phyloP scores from a whole-genome alignment of 2,113 vertebrate genomes.

The Vulpes vulpes region DNA sequence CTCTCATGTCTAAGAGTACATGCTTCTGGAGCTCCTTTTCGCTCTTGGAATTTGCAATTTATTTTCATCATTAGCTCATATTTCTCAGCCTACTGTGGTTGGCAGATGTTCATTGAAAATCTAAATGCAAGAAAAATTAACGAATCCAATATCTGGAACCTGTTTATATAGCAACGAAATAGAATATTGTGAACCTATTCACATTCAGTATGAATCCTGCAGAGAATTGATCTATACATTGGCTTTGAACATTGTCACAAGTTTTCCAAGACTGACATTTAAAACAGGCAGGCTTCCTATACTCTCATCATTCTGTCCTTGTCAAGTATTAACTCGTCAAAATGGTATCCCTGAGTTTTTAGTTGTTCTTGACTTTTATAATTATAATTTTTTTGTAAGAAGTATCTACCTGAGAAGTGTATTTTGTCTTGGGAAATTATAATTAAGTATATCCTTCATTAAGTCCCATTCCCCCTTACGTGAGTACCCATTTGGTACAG shows the following conservation, averaged over 20 bases:
- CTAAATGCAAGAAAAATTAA: background rate
- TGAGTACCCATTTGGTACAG: background rate
- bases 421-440: slow-evolving; percentile 27
- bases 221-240: background rate
- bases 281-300: background rate
- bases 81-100: background rate
- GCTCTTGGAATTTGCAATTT: background rate
- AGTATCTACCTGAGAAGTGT: background rate
- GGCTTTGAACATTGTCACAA: slow-evolving; percentile 18
- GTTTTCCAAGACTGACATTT: slow-evolving; percentile 29
- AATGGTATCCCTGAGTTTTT: slow-evolving; percentile 29
- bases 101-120: background rate
- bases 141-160: background rate
- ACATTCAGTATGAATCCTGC: background rate
- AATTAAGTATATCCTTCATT: background rate
- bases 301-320: slow-evolving; percentile 4
- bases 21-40: background rate
- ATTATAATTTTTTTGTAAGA: background rate
- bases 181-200: background rate
- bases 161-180: slow-evolving; percentile 23
- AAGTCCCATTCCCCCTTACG: background rate
- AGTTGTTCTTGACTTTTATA: background rate
- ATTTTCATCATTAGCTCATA: background rate
- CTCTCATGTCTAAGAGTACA: background rate
- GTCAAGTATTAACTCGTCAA: slow-evolving; percentile 22